These are phyloP conservation scores for Hemitrygon akajei DNA, from an alignment of 2,797 vertebrate species.

Conservation along the genomic window DNA sequence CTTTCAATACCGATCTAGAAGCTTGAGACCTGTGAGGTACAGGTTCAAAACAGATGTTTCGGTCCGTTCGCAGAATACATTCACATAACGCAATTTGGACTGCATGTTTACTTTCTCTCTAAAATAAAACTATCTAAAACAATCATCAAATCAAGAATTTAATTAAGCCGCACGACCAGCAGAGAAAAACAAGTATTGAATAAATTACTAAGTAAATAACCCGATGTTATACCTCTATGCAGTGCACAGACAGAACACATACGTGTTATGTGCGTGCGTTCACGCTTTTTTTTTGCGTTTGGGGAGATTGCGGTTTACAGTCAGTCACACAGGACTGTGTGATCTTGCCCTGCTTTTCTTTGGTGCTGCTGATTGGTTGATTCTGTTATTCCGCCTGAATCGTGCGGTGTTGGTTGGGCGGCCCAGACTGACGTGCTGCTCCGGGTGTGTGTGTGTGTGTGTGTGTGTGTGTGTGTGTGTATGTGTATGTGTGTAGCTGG, in stretches of 20 bases:
- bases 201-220: too few species aligned
- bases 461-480: slow-evolving; percentile 54
- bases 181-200: too few species aligned
- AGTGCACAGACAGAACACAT: background rate
- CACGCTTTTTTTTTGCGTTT: background rate
- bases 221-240: too few species aligned
- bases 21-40: background rate
- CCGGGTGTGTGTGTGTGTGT: slow-evolving; percentile 47
- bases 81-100: background rate
- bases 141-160: background rate
- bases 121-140: background rate
- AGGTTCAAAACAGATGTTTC: too few species aligned
- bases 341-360: background rate
- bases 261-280: background rate
- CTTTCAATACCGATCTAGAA: background rate
- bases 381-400: slow-evolving; percentile 79
- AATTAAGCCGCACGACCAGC: background rate
- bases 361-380: slow-evolving; percentile 67
- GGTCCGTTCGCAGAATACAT: background rate
- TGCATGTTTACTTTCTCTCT: background rate
- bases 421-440: slow-evolving; percentile 63
- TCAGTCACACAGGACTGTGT: background rate
- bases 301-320: background rate
- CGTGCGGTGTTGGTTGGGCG: slow-evolving; percentile 70
- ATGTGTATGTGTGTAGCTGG: slow-evolving; percentile 61